Conservation (phyloP, 2,888 invertebrate species). For the Acleris holmiana region DNA sequence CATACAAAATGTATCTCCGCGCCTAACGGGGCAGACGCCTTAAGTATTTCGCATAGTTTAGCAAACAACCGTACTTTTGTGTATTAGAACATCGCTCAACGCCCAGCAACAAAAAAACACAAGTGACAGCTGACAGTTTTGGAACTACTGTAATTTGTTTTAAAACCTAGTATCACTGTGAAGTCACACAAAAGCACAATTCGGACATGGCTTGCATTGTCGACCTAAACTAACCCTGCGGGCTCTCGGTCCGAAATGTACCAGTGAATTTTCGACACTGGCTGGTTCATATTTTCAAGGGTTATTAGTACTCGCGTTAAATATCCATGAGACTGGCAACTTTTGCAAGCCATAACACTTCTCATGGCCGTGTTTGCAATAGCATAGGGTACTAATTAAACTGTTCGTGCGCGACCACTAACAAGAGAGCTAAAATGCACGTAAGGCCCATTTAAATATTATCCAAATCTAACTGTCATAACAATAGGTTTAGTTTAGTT, state of each 20-base stretch:
- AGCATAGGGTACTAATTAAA: too few species aligned
- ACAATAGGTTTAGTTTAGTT: too few species aligned
- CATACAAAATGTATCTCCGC: constrained; percentile 24
- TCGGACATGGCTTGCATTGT: constrained; percentile 29
- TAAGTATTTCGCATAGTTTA: constrained; percentile 11
- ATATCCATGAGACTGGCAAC: neutral
- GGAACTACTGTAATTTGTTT: constrained; percentile 40
- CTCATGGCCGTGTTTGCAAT: too few species aligned
- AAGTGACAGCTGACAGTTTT: constrained; percentile 24
- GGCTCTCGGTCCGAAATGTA: constrained; percentile 21
- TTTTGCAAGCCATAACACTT: too few species aligned
- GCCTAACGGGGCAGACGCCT: neutral
- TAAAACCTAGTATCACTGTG: constrained; percentile 68
- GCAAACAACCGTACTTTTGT: constrained; percentile 48
- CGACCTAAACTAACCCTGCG: constrained; percentile 13
- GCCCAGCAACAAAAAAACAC: constrained; percentile 28
- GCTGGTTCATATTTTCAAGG: neutral
- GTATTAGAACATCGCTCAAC: constrained; percentile 37
- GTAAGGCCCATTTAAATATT: too few species aligned
- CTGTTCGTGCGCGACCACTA: too few species aligned
- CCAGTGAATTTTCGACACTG: neutral
- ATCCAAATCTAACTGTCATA: too few species aligned
- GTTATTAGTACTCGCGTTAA: neutral
- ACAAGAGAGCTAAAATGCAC: too few species aligned
- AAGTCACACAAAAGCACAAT: constrained; percentile 65